Conservation (phyloP, 2,888 invertebrate genomes). For the Poecilus cupreus region DNA sequence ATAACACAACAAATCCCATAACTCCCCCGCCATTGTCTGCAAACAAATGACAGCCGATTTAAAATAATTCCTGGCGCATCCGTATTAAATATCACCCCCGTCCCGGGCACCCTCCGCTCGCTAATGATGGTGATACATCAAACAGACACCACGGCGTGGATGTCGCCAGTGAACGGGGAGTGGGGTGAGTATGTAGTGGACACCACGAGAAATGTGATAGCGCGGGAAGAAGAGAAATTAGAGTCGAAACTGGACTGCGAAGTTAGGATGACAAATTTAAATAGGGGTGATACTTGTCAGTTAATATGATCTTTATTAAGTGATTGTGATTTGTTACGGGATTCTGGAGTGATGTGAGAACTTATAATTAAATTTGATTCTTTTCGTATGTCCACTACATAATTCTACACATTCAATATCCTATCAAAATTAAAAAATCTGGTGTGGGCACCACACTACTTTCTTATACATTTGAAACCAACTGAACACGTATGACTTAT, state of each 20-base stretch:
- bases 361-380: too few relatives aligned
- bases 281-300: not conserved
- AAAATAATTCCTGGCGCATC: slow-evolving; percentile 11
- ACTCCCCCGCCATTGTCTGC: not conserved
- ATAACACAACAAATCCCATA: not conserved
- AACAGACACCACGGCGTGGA: not conserved
- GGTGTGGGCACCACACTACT: too few relatives aligned
- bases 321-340: not conserved
- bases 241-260: not conserved
- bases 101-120: not conserved
- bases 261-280: slow-evolving; percentile 4
- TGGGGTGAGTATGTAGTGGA: not conserved
- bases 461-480: too few relatives aligned
- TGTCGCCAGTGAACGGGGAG: not conserved
- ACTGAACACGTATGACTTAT: too few relatives aligned
- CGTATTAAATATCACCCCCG: not conserved
- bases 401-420: too few relatives aligned
- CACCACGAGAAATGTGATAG: not conserved
- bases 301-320: slow-evolving; percentile 8
- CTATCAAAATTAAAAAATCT: too few relatives aligned
- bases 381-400: too few relatives aligned
- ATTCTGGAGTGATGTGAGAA: too few relatives aligned
- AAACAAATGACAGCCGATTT: slow-evolving; percentile 33
- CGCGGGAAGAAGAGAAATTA: not conserved
- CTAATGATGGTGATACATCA: slow-evolving; percentile 31